phyloP scores from a whole-genome alignment of 2,888 invertebrate species.

The Rugalucina vietnamica region DNA sequence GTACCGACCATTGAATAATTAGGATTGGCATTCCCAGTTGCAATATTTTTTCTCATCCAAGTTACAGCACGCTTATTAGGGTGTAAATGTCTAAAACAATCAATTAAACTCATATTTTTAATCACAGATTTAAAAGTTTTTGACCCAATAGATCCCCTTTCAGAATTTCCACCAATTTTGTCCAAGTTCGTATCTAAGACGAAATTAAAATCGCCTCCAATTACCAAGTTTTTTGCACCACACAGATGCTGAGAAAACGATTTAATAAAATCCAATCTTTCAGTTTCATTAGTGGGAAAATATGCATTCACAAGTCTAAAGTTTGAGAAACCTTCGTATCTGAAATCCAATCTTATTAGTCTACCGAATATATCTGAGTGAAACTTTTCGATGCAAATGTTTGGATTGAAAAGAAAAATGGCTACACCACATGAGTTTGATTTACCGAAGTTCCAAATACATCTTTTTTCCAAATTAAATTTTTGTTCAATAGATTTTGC shows the following conservation, averaged over 20 bases:
- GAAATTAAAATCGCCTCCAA: no score
- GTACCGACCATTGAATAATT: slow-evolving; percentile 26
- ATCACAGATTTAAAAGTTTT: slow-evolving; percentile 24
- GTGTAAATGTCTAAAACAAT: no score
- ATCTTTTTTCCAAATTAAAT: slow-evolving; percentile 7
- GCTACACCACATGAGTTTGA: background rate
- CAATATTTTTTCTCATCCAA: no score
- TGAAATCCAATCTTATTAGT: slow-evolving; percentile 6
- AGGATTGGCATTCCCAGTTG: no score
- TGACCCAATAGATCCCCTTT: slow-evolving; percentile 23
- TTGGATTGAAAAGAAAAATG: slow-evolving; percentile 11
- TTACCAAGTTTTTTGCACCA: slow-evolving; percentile 17
- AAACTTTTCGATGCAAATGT: slow-evolving; percentile 6
- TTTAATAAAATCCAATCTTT: slow-evolving; percentile 42
- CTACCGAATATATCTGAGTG: slow-evolving; percentile 28
- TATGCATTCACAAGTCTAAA: slow-evolving; percentile 23
- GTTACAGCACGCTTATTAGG: no score
- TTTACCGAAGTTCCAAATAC: slow-evolving; percentile 30
- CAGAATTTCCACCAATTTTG: slow-evolving; percentile 39
- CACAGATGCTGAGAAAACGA: slow-evolving; percentile 20
- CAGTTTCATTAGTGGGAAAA: slow-evolving; percentile 19
- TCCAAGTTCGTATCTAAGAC: no score
- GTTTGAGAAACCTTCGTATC: background rate
- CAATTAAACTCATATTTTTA: slow-evolving; percentile 32
- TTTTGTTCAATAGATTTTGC: slow-evolving; percentile 20